Base-by-base conservation (phyloP, 2,888 invertebrate species). In the Stenichneumon culpator region DNA sequence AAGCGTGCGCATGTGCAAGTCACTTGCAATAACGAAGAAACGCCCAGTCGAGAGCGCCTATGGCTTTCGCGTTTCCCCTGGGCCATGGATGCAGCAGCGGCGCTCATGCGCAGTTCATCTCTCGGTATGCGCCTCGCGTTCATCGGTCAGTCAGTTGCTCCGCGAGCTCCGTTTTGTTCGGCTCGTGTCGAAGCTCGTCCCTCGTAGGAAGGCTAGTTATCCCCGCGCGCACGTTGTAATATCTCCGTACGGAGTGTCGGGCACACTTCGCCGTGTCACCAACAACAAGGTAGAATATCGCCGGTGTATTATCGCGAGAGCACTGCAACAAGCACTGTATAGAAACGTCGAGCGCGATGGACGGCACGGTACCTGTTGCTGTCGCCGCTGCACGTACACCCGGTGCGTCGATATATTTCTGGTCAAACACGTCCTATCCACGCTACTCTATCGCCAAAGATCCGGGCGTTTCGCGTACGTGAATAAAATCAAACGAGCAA, bases 311-410 rank as follows among this genome's bases (percentile, higher is more conserved):
- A 36, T 39, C n/a, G 7, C n/a, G 47, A 65, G 25, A 5, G 50
- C n/a, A 11, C 6, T 0, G 28, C 19, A n/a, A 25, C 11, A 36
- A 47, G 52, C 19, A 36, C 19, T 7, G 36, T 2, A 39, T 11
- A 22, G 54, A 75, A 75, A 73, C 79, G 63, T 54, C 28, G 54
- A 72, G 39, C 73, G 82, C 89, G 87, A 92, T 92, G 92, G 89
- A 91, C 88, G 88, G 79, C 88, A 85, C 86, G 87, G 82, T 92
- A 92, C 92, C 91, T 92, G 92, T 92, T 92, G 93, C 92, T 82
- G 79, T 72, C 67, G 84, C 79, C 74, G 78, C 74, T 69, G 79
- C 74, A 52, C 50, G 70, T 79, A 74, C 32, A 54, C 74, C 82
- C 72, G 79, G 74, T 80, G 85, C 73, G 79, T 82, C 82, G 82